Evolutionary conservation across 2,888 invertebrate species (phyloP).

Genomic region (Listrodromus nycthemerus): DNA sequence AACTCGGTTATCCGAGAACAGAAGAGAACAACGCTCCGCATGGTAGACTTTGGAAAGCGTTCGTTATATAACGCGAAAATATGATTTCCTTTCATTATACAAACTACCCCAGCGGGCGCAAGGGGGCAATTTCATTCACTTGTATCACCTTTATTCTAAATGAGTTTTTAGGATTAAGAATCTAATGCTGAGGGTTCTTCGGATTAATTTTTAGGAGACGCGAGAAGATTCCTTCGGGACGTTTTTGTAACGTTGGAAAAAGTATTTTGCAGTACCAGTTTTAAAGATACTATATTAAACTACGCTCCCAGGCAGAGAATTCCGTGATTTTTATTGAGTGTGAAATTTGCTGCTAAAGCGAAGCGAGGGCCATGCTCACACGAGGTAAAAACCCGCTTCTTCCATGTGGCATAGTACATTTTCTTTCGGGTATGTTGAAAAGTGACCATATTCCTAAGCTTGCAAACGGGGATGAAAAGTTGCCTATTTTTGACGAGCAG

Average conservation of each 20-base stretch:
- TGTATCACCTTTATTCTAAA: slow-evolving; percentile 1
- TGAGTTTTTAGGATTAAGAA: slow-evolving; percentile 12
- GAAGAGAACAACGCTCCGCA: slow-evolving; percentile 19
- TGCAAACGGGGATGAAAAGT: too few species aligned
- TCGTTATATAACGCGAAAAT: slow-evolving; percentile 22
- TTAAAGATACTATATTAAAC: background rate
- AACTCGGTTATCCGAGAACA: slow-evolving; percentile 11
- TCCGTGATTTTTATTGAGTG: too few species aligned
- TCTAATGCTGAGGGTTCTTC: background rate
- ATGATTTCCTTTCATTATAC: slow-evolving; percentile 12
- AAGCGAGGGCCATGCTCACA: too few species aligned
- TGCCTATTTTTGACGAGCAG: too few species aligned
- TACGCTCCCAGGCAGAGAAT: background rate
- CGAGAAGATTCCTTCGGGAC: background rate
- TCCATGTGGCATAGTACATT: too few species aligned
- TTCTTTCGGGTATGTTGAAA: too few species aligned
- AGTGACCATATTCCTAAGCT: too few species aligned
- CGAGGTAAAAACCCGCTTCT: too few species aligned
- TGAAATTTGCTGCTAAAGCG: too few species aligned
- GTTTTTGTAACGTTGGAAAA: background rate
- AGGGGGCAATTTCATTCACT: background rate
- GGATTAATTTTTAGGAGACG: background rate
- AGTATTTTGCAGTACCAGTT: background rate
- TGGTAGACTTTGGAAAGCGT: background rate
- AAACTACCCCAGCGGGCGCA: background rate